These are phyloP conservation scores for Pedionomus torquatus DNA, from an alignment of 2,113 vertebrate genomes.

Conservation along the genomic window DNA sequence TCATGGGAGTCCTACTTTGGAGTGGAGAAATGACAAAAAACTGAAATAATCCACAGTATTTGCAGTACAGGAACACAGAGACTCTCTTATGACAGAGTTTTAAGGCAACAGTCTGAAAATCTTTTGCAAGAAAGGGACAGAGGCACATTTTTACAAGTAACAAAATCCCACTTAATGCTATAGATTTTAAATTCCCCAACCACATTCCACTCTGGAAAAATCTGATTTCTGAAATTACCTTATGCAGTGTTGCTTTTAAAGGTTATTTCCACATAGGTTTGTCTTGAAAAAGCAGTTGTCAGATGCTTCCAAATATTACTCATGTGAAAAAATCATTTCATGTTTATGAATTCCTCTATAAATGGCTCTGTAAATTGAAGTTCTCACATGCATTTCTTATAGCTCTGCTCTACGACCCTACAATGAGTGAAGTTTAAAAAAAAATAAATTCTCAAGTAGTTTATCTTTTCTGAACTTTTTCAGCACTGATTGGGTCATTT, in stretches of 20 bases:
- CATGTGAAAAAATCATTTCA: neutral
- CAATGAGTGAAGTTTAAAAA: neutral
- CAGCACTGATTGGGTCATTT: neutral
- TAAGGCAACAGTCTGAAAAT: neutral
- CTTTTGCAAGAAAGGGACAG: neutral
- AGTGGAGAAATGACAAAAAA: neutral
- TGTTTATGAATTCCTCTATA: rapidly evolving
- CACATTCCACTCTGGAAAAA: neutral
- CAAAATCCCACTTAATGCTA: neutral
- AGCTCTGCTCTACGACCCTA: neutral
- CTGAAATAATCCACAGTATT: neutral
- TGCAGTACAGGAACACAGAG: neutral
- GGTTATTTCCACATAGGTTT: neutral
- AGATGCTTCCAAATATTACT: neutral
- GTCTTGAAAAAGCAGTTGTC: neutral
- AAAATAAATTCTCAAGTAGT: neutral
- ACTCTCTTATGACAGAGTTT: neutral
- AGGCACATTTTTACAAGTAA: neutral
- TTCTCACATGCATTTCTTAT: neutral
- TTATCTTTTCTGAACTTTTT: neutral
- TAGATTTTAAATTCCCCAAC: neutral
- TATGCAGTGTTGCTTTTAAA: neutral
- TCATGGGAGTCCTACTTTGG: neutral
- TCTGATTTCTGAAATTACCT: neutral
- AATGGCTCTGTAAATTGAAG: neutral